Evolutionary conservation across 1,140 invertebrate species (phyloP).

Genomic region (Anastatus disparis): DNA sequence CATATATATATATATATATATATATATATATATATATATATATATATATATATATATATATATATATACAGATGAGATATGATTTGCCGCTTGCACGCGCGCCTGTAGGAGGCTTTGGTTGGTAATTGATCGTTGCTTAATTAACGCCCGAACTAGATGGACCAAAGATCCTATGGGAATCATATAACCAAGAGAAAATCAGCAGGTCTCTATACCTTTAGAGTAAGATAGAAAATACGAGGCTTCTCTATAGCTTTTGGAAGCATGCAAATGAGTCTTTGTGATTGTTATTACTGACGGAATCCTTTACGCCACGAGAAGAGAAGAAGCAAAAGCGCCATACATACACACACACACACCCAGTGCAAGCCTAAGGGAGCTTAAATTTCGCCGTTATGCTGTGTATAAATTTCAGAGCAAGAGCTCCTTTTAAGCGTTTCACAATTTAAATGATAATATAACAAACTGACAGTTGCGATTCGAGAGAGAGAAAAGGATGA

Average conservation of each 20-base stretch:
- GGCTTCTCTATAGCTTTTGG: no score
- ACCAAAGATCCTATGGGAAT: not conserved
- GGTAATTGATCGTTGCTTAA: slow-evolving; percentile 26
- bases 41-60: no score
- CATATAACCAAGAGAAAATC: not conserved
- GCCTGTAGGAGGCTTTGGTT: not conserved
- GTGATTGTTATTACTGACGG: slow-evolving; percentile 34
- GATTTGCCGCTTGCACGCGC: not conserved
- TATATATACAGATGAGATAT: no score
- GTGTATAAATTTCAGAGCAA: slow-evolving; percentile 13
- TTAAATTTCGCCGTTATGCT: slow-evolving; percentile 9
- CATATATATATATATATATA: no score
- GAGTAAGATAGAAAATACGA: not conserved
- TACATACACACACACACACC: no score
- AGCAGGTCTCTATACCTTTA: not conserved
- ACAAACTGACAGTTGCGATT: slow-evolving; percentile 17
- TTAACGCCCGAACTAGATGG: not conserved
- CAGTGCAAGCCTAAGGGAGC: no score
- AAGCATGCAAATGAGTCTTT: slow-evolving; percentile 36
- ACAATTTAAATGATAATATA: slow-evolving; percentile 40
- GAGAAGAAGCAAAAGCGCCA: no score
- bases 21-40: no score
- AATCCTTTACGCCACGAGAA: slow-evolving; percentile 5
- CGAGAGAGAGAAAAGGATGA: no score
- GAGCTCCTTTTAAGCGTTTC: not conserved